Conservation (phyloP, 2,888 invertebrate species). For the Meiosimyza platycephala region DNA sequence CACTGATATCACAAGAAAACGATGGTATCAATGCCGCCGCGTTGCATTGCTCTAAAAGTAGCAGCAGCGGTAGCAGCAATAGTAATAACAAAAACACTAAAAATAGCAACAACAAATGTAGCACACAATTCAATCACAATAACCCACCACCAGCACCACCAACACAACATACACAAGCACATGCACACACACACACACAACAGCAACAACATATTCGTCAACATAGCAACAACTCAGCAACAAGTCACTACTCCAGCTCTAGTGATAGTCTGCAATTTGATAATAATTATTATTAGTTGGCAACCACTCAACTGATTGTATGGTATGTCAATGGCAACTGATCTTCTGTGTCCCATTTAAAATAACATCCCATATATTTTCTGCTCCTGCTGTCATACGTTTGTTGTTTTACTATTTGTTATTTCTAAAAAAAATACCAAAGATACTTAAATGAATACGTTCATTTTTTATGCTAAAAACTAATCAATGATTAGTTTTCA, state of each 20-base stretch:
- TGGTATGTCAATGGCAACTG: constrained; percentile 39
- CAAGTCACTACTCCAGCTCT: constrained; percentile 60
- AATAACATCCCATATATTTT: too few species aligned
- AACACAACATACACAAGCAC: too few species aligned
- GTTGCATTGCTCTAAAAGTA: constrained; percentile 33
- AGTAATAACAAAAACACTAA: constrained; percentile 35
- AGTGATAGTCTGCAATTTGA: constrained; percentile 66
- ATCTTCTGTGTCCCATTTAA: constrained; percentile 5
- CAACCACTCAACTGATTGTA: not conserved
- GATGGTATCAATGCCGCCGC: not conserved
- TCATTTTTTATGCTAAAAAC: too few species aligned
- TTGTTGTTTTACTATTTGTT: too few species aligned
- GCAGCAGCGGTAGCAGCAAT: constrained; percentile 34
- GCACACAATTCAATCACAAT: constrained; percentile 39
- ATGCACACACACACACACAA: constrained; percentile 10
- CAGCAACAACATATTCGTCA: constrained; percentile 49
- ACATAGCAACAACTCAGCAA: constrained; percentile 43
- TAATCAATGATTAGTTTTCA: too few species aligned
- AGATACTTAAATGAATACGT: too few species aligned
- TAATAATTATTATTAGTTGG: constrained; percentile 52
- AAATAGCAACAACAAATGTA: constrained; percentile 45
- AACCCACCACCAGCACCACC: constrained; percentile 22
- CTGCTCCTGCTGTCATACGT: too few species aligned
- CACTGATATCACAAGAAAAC: constrained; percentile 31
- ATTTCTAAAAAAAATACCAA: too few species aligned